Conservation (phyloP, 2,113 vertebrate species). For the Caloenas nicobarica region DNA sequence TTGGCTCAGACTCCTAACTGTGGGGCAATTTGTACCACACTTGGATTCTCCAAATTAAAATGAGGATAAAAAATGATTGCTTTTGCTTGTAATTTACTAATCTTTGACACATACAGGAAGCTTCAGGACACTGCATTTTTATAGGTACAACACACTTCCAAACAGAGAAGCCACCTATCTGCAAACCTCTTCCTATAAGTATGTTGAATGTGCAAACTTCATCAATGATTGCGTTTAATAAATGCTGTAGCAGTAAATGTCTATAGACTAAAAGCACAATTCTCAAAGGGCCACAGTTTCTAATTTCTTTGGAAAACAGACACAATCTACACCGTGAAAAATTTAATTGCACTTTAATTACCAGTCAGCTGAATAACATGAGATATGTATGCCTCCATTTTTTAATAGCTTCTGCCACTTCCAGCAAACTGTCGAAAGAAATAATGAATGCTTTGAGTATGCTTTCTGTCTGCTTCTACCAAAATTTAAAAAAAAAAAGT, state of each 20-base stretch:
- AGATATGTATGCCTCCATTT: conserved; percentile 70
- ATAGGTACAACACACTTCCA: not conserved
- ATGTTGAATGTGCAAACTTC: not conserved
- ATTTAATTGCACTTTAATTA: conserved; percentile 77
- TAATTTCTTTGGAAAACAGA: conserved; percentile 63
- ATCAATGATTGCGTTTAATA: conserved; percentile 32
- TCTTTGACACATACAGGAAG: not conserved
- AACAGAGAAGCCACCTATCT: not conserved
- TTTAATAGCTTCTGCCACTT: conserved; percentile 71
- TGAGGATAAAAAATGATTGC: not conserved
- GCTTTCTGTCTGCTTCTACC: conserved; percentile 34
- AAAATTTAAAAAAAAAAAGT: conserved; percentile 22
- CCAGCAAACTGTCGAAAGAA: conserved; percentile 65
- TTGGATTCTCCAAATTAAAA: not conserved
- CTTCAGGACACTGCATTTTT: not conserved
- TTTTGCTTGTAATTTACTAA: not conserved
- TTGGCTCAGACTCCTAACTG: not conserved
- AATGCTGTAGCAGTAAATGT: conserved; percentile 50
- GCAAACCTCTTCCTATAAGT: not conserved
- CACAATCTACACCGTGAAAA: conserved; percentile 66
- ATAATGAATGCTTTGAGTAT: conserved; percentile 65
- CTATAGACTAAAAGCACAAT: conserved; percentile 47
- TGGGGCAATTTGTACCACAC: not conserved
- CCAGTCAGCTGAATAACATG: conserved; percentile 65
- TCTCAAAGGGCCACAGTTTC: conserved; percentile 45